Evolutionary conservation across 2,797 vertebrate genomes (phyloP), one percentile per base, ranked within the genome.

Genomic region (Delichon dasypus): DNA sequence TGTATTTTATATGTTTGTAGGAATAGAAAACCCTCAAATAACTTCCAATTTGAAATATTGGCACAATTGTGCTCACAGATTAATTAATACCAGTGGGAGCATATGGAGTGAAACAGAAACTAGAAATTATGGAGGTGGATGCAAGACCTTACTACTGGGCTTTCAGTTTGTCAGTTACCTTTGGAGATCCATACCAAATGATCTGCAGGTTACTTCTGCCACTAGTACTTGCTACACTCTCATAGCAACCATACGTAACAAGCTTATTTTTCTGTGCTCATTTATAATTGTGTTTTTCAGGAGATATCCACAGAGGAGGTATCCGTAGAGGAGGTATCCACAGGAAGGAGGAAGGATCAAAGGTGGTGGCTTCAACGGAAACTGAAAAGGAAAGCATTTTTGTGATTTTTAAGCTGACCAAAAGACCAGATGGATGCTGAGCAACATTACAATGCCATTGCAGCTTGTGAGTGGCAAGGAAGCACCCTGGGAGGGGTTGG

Each of bases 41-140:
- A 66, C 40, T 23, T 92, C 21, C 13, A 7, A 27, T 90, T 88
- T 66, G 51, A 90, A 90, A 86, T 70, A 55, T 21, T 88, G 83
- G 76, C 85, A 72, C 54, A 73, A 44, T 27, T 55, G 6, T 18
- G 55, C 55, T 86, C 61, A 76, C 58, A 81, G 79, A 64, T 81
- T 45, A 44, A 90, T 92, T 89, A 95, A 83, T 89, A 96, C 57
- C 54, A 74, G n/a, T 26, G 50, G 68, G 40, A 93, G 36, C 79
- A 81, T 42, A 83, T 42, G 82, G 76, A 86, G 44, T 7, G 23
- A 91, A 91, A 84, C 0, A 80, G 68, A 65, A 79, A 89, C 70
- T 6, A 66, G 64, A 64, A 90, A 78, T 19, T 0, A 68, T 36
- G 25, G 26, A 61, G 91, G 40, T 25, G 10, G 36, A 77, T 40